Base-by-base conservation (phyloP, 2,888 invertebrate species). In the Nephrocerus scutellatus region DNA sequence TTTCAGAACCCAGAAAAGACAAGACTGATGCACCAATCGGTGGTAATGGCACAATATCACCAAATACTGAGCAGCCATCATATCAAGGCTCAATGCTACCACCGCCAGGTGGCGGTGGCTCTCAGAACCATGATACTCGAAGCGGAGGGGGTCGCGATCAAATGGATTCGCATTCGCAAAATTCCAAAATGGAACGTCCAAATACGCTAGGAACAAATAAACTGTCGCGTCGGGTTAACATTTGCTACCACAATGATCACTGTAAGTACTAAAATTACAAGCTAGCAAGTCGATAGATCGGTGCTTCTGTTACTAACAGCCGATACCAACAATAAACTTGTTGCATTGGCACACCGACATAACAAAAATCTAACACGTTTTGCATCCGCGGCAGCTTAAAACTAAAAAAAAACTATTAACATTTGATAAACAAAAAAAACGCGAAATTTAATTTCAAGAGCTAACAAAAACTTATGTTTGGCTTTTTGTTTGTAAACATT, bases 1-100 rank as follows among this genome's bases (percentile, higher is more conserved):
- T 80, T 80, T 22, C 80, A 88, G 88, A 88, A 80, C 84, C 86
- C 79, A 85, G 86, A 78, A 88, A 87, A 80, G 87, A 88, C 75
- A 88, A 87, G 79, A 82, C 82, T 80, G 88, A 88, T 70, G 77
- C 65, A 61, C 63, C 59, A 55, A 58, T 63, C 53, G 64, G 65
- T 59, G 63, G 66, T 55, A 76, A 77, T 71, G 78, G 77, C 66
- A 74, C 76, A 57, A 68, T 78, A 59, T 77, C 78, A 61, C 76
- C 77, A 50, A 76, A 71, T 58, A 74, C 72, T 57, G 78, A 72
- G 47, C 69, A 68, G 55, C 62, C 66, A 48, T 60, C 61, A 55
- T 59, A 62, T 56, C 66, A 66, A 54, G 62, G 65, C 47, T 62
- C 66, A 33, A 60, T 66, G 59, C 48, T 64, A 45, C 64, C 66